Percentiles rank a stretch among this genome's conserved stretches.
phyloP scores from a whole-genome alignment of 2,888 invertebrate species.

The Drosophila vallismaia region DNA sequence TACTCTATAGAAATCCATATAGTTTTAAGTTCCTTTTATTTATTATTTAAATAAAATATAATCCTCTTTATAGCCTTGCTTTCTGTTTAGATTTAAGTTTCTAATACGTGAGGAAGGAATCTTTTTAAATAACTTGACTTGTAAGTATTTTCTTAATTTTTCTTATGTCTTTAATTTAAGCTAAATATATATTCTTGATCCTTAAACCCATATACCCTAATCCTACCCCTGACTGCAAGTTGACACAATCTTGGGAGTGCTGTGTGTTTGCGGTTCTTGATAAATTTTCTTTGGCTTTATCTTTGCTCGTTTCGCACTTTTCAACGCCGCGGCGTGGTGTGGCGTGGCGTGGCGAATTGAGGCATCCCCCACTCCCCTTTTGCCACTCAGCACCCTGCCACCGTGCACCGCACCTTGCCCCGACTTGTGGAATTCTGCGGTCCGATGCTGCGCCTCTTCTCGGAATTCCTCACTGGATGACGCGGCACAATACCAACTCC shows the following conservation, averaged over 20 bases:
- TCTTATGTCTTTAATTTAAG: too few species aligned
- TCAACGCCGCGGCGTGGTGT: constrained; percentile 45
- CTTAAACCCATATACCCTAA: background rate
- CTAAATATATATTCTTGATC: background rate
- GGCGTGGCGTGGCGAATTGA: constrained; percentile 26
- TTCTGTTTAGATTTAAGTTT: too few species aligned
- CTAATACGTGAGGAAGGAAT: too few species aligned
- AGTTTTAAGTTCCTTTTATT: too few species aligned
- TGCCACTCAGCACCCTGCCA: constrained; percentile 3
- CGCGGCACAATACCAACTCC: constrained; percentile 55
- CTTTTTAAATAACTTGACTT: too few species aligned
- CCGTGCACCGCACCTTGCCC: constrained; percentile 16
- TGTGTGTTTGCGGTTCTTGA: constrained; percentile 25
- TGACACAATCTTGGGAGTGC: constrained; percentile 40
- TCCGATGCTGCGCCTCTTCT: constrained; percentile 72
- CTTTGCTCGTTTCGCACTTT: constrained; percentile 59
- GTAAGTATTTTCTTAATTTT: too few species aligned
- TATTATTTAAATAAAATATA: too few species aligned
- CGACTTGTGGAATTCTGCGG: constrained; percentile 31
- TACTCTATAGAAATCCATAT: too few species aligned
- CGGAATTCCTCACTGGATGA: constrained; percentile 68
- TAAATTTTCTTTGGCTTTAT: constrained; percentile 42
- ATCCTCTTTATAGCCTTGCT: too few species aligned
- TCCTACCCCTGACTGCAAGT: background rate
- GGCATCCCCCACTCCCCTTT: constrained; percentile 7